Conservation (phyloP, 2,113 vertebrate species). For the Podocnemis expansa region DNA sequence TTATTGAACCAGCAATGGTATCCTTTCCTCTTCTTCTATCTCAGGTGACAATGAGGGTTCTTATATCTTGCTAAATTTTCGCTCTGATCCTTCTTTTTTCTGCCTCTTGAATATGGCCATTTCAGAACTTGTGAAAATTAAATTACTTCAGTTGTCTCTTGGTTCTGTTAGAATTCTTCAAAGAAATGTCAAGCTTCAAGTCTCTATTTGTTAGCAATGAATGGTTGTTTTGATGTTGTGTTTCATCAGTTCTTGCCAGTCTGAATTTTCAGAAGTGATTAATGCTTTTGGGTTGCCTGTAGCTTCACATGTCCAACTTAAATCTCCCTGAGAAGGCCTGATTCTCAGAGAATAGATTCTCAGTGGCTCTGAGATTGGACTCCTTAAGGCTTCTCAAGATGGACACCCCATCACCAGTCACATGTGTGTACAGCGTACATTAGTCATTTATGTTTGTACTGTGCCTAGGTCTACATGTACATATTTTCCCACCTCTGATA, state of each 20-base stretch:
- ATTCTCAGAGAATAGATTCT: neutral
- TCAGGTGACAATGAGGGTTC: neutral
- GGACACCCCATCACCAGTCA: neutral
- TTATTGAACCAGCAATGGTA: neutral
- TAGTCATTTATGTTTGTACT: neutral
- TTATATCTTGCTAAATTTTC: neutral
- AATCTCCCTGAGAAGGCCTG: constrained; percentile 35
- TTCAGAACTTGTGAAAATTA: constrained; percentile 1
- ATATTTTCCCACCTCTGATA: neutral
- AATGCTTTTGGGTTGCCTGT: constrained; percentile 15
- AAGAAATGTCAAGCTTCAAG: constrained; percentile 31
- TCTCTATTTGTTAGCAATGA: constrained; percentile 47
- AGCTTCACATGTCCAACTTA: constrained; percentile 28
- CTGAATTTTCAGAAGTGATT: constrained; percentile 41
- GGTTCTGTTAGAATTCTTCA: constrained; percentile 16
- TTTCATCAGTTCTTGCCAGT: constrained; percentile 39
- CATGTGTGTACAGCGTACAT: neutral
- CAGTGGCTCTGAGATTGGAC: neutral
- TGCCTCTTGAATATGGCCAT: neutral
- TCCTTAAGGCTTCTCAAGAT: neutral
- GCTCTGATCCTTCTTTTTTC: neutral
- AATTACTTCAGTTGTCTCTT: constrained; percentile 18
- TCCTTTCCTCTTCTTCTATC: neutral
- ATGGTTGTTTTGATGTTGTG: constrained; percentile 56
- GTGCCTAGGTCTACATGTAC: neutral